phyloP scores from a whole-genome alignment of 2,113 vertebrate genomes.

The Strix aluco region DNA sequence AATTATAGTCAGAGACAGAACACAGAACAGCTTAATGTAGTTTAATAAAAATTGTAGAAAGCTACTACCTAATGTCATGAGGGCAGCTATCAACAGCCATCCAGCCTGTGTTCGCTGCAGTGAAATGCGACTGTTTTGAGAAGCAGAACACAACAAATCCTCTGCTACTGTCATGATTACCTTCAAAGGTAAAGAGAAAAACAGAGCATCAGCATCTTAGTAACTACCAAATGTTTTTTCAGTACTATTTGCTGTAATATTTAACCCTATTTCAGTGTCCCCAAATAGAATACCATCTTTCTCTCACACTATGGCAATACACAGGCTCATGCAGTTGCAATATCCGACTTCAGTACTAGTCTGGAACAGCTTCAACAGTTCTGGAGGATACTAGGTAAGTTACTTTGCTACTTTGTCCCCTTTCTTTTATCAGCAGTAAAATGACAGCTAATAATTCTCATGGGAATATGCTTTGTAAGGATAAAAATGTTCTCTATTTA shows the following conservation, averaged over 20 bases:
- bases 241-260: not conserved
- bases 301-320: not conserved
- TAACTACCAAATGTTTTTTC: not conserved
- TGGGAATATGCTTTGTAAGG: not conserved
- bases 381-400: not conserved
- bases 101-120: slow-evolving; percentile 88
- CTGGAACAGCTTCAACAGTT: not conserved
- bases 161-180: slow-evolving; percentile 86
- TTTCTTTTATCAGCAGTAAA: not conserved
- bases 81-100: slow-evolving; percentile 87
- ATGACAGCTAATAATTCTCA: not conserved
- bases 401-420: not conserved
- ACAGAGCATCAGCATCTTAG: not conserved
- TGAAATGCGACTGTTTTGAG: slow-evolving; percentile 89
- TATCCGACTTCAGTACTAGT: not conserved
- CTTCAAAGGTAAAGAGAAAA: slow-evolving; percentile 70
- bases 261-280: not conserved
- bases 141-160: slow-evolving; percentile 88
- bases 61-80: slow-evolving; percentile 87
- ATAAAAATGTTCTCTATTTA: not conserved
- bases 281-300: not conserved
- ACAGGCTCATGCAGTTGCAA: not conserved
- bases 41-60: not conserved
- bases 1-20: not conserved
- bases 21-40: not conserved